These are phyloP conservation scores for Melanchra persicariae DNA, from an alignment of 2,888 invertebrate species.

Conservation along the genomic window DNA sequence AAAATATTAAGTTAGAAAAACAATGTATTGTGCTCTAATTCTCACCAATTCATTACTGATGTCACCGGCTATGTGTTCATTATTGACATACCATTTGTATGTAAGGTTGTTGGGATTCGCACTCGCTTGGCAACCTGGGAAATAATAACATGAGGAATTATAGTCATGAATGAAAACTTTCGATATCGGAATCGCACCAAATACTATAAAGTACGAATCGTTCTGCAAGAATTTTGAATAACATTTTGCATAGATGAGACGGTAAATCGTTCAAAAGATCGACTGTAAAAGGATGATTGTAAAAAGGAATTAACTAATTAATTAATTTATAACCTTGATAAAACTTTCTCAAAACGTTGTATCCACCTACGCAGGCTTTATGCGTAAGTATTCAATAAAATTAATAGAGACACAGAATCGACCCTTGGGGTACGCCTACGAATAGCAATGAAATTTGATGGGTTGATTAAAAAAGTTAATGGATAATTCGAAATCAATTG, in stretches of 20 bases:
- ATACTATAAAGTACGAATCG: not conserved
- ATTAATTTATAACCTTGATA: conserved; percentile 22
- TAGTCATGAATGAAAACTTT: not conserved
- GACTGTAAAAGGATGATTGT: conserved; percentile 19
- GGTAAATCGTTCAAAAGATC: conserved; percentile 17
- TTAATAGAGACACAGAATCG: conserved; percentile 39
- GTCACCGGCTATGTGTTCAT: conserved; percentile 94
- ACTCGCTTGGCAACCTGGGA: conserved; percentile 94
- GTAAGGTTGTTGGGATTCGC: conserved; percentile 96
- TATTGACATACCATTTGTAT: conserved; percentile 97
- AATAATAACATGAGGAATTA: conserved; percentile 24
- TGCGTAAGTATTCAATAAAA: conserved; percentile 39
- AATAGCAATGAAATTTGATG: conserved; percentile 37
- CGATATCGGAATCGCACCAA: not conserved
- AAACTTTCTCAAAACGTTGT: conserved; percentile 27
- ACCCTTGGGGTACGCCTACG: conserved; percentile 41
- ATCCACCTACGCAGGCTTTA: conserved; percentile 23
- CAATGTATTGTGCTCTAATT: not conserved
- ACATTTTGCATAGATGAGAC: conserved; percentile 4
- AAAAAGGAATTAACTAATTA: conserved; percentile 32
- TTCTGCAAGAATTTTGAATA: not conserved
- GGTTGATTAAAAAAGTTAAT: conserved; percentile 45
- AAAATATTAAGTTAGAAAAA: not conserved
- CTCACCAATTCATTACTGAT: conserved; percentile 94
- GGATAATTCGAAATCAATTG: conserved; percentile 26